Base-by-base conservation (phyloP, 2,888 invertebrate species). In the Formica aserva region DNA sequence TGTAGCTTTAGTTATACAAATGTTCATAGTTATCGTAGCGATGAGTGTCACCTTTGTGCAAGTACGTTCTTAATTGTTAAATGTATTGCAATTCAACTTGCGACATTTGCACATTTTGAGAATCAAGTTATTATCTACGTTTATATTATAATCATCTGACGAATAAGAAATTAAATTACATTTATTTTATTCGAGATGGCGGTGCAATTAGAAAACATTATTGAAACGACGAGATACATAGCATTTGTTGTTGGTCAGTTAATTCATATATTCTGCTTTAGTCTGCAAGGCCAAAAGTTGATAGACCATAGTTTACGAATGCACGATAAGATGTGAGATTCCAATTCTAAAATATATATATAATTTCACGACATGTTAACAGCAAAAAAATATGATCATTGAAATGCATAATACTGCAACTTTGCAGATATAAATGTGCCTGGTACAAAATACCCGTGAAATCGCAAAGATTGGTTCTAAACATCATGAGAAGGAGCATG, bases 381-480 rank as follows among this genome's bases (percentile, higher is more conserved):
- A 13, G 11, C 38, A 13, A 60, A 63, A 63, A 11, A 13, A 41
- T 2, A 1, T 32, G 9, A 60, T 29, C 3, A 38, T 15, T 22
- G 26, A 35, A 13, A 60, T 41, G 3, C 22, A 38, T 18, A 48
- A 18, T 18, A 15, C 5, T 45, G 8, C 9, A 3, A n/a, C 18
- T 15, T 57, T 71, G 13, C 55, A 85, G 86, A 57, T 82, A 85
- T 3, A 65, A 18, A 2, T 62, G 74, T 0, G 15, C 3, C 1
- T 87, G 85, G 86, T 82, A 86, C 15, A 62, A 78, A 13, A 57
- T 45, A n/a, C 78, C 87, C 0, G 52, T 38, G 1, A 41, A 77
- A 41, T 63, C 63, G 22, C 87, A 82, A 41, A 85, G 57, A n/a
- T 13, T 84, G 38, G 18, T 78, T 3, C 5, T 84, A 6, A 26